Evolutionary conservation across 1,140 invertebrate species (phyloP).

Genomic region (Metopolophium dirhodum): DNA sequence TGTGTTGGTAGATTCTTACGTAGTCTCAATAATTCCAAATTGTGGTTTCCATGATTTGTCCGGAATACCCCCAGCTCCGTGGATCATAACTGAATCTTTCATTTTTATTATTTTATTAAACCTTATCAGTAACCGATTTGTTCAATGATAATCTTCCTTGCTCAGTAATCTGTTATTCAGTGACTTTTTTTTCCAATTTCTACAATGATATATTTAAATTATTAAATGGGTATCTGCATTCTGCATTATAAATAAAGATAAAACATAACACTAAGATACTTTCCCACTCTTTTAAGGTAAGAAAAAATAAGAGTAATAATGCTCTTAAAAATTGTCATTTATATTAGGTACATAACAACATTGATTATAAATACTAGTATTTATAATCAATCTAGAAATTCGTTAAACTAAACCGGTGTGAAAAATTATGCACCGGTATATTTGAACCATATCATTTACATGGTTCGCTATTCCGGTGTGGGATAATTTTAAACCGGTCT

Average conservation of each 20-base stretch:
- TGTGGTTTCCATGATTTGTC: conserved; percentile 87
- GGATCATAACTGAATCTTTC: conserved; percentile 47
- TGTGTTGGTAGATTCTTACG: conserved; percentile 68
- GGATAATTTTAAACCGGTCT: too few relatives aligned
- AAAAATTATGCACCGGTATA: too few relatives aligned
- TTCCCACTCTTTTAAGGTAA: neutral
- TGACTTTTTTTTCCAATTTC: neutral
- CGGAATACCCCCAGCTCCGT: conserved; percentile 66
- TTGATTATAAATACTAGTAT: too few relatives aligned
- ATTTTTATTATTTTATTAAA: conserved; percentile 29
- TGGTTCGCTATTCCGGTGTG: too few relatives aligned
- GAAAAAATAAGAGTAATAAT: neutral
- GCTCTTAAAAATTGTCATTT: too few relatives aligned
- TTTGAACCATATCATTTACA: too few relatives aligned
- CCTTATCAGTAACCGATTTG: neutral
- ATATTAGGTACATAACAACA: too few relatives aligned
- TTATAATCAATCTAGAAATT: too few relatives aligned
- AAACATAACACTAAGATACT: neutral
- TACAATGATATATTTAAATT: neutral
- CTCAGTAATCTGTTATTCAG: neutral
- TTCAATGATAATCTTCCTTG: neutral
- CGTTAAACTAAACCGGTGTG: too few relatives aligned
- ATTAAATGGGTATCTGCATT: neutral
- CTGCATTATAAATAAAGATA: neutral
- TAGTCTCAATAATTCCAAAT: conserved; percentile 79